phyloP scores from a whole-genome alignment of 1,140 invertebrate species.

The Eciton burchellii region DNA sequence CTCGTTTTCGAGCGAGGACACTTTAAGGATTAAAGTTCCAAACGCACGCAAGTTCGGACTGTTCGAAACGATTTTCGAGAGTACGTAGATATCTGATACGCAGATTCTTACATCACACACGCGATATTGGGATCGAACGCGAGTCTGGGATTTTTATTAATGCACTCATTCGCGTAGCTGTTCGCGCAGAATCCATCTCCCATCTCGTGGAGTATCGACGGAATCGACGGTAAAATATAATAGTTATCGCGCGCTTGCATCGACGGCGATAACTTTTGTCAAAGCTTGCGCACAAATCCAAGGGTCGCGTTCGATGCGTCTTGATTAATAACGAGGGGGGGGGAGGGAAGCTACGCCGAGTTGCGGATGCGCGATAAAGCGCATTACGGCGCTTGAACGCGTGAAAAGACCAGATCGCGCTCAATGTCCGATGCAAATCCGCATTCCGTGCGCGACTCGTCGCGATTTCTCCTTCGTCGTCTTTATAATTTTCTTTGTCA shows the following conservation, averaged over 20 bases:
- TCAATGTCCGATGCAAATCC: constrained; percentile 15
- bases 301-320: constrained; percentile 67
- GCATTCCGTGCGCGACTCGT: neutral
- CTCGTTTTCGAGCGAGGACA: too few relatives aligned
- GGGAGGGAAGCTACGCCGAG: constrained; percentile 75
- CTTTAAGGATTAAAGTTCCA: too few relatives aligned
- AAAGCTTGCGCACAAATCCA: constrained; percentile 42
- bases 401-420: too few relatives aligned
- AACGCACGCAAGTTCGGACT: too few relatives aligned
- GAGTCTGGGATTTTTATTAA: constrained; percentile 13
- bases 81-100: too few relatives aligned
- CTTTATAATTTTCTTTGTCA: too few relatives aligned
- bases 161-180: constrained; percentile 46
- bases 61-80: too few relatives aligned
- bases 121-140: too few relatives aligned
- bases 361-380: constrained; percentile 67
- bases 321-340: constrained; percentile 83
- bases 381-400: constrained; percentile 67
- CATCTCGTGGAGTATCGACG: constrained; percentile 40
- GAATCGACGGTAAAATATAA: constrained; percentile 37
- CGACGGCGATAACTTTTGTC: constrained; percentile 80
- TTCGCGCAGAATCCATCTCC: constrained; percentile 33
- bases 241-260: constrained; percentile 69
- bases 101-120: too few relatives aligned
- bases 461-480: constrained; percentile 7